Evolutionary conservation across 1,140 invertebrate genomes (phyloP), one percentile per base, ranked within the genome.

Genomic region (Temnothorax curvispinosus): DNA sequence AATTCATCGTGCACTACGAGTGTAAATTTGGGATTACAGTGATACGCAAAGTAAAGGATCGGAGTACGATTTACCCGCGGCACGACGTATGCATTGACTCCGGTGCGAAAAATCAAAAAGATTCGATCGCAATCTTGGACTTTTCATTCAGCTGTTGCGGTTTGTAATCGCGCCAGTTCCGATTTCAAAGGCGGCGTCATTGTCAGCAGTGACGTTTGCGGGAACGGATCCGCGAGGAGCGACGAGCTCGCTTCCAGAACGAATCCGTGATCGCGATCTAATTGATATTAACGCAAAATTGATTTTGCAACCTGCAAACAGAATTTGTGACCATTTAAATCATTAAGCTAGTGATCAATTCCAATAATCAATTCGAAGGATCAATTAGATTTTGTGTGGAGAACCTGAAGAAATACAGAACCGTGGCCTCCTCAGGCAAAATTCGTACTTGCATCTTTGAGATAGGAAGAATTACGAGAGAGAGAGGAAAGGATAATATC

Each of bases 11-110:
- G 52, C 35, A 41, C 11, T 58, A 35, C 7, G 38, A 84, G 52
- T 84, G 67, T 44, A 74, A 84, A 75, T 84, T 75, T 75, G 18
- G 69, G 54, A 75, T 84, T 74, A 47, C 41, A 71, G 78, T 81
- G 78, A 81, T 41, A 78, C 5, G 13, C 18, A 3, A 41, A 41
- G n/a, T n/a, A 41, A 27, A 18, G 62, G n/a, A 81, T 58, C 64
- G 13, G 18, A 27, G 11, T 54, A 15, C 21, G 13, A 4, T 6
- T 32, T 27, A 41, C 21, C 15, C 18, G 9, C 8, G 5, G 18
- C n/a, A 27, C 41, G 15, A 41, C 50, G 6, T 52, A 32, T 47
- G 13, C 32, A 27, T 27, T 52, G 9, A 56, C 0, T 56, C 52
- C 41, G 50, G 11, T 62, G 18, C 21, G 3, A 50, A 60, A 13